A percentile compares a stretch with the other conserved stretches of the same genome.
phyloP scores from a whole-genome alignment of 2,797 vertebrate genomes.

The Gymnopithys bicolor region DNA sequence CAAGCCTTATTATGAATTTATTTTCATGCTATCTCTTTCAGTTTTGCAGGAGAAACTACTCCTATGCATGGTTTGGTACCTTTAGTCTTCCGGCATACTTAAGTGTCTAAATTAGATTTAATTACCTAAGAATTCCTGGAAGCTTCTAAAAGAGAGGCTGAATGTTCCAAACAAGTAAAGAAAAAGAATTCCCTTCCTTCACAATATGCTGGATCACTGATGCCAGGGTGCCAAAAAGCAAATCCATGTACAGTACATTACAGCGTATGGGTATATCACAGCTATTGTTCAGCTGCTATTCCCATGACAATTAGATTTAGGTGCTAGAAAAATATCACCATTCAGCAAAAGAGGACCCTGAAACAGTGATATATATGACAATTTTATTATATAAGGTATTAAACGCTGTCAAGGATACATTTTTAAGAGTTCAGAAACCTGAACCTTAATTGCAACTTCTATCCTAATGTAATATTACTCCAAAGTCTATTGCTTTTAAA shows the following conservation, averaged over 20 bases:
- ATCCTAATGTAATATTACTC: slow-evolving; percentile 65
- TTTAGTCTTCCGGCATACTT: slow-evolving; percentile 22
- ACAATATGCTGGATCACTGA: neutral
- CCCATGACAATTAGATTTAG: neutral
- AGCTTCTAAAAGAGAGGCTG: neutral
- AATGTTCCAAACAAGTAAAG: neutral
- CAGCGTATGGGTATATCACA: fast-evolving
- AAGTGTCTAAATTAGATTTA: neutral
- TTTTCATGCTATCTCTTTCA: neutral
- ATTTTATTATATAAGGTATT: slow-evolving; percentile 9
- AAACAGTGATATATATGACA: neutral
- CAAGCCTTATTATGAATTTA: neutral
- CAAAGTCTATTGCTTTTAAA: slow-evolving; percentile 78
- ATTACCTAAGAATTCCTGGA: neutral
- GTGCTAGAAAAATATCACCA: neutral
- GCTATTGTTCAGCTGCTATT: neutral
- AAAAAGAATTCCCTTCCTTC: neutral
- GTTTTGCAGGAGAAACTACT: neutral
- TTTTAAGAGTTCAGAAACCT: slow-evolving; percentile 66
- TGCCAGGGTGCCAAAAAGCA: neutral
- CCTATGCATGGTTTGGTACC: neutral
- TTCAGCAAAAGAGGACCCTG: neutral
- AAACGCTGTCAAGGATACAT: neutral
- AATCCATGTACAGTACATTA: neutral
- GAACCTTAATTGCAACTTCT: slow-evolving; percentile 65